A percentile compares a stretch with the other conserved stretches of the same genome.
phyloP scores from a whole-genome alignment of 2,113 vertebrate species.

The Apteryx owenii region DNA sequence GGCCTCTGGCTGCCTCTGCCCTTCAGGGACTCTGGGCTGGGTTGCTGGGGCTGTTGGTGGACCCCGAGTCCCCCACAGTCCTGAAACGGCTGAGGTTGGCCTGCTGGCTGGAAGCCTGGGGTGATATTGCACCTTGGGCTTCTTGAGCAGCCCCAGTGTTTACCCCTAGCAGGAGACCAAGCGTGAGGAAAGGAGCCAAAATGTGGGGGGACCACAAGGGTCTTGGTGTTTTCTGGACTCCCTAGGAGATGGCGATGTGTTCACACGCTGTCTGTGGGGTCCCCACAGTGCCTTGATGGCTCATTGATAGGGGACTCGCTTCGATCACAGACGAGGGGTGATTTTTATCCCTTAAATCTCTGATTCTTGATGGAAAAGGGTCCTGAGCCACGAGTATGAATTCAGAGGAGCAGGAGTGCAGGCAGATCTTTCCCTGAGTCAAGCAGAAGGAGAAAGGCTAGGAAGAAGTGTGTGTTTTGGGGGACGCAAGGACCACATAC shows the following conservation, averaged over 20 bases:
- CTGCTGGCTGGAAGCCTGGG: neutral
- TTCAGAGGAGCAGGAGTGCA: neutral
- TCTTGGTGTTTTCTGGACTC: neutral
- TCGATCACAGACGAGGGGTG: neutral
- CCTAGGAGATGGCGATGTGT: neutral
- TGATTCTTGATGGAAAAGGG: neutral
- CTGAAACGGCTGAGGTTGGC: fast-evolving
- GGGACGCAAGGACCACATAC: neutral
- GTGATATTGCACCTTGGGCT: neutral
- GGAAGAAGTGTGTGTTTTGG: neutral
- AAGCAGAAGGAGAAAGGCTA: neutral
- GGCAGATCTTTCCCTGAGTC: neutral
- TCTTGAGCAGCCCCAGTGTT: neutral
- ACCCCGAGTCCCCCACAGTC: neutral
- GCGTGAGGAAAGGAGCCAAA: neutral
- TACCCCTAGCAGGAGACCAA: neutral
- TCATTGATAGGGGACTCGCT: fast-evolving
- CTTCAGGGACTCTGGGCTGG: neutral
- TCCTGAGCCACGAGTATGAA: neutral
- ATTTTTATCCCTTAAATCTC: neutral
- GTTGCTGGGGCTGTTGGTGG: neutral
- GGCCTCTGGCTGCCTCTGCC: neutral
- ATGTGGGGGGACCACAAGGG: fast-evolving
- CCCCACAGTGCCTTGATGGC: neutral
- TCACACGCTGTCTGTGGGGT: neutral